Conservation (phyloP, 2,888 invertebrate genomes). For the Leptopilina myrica region DNA sequence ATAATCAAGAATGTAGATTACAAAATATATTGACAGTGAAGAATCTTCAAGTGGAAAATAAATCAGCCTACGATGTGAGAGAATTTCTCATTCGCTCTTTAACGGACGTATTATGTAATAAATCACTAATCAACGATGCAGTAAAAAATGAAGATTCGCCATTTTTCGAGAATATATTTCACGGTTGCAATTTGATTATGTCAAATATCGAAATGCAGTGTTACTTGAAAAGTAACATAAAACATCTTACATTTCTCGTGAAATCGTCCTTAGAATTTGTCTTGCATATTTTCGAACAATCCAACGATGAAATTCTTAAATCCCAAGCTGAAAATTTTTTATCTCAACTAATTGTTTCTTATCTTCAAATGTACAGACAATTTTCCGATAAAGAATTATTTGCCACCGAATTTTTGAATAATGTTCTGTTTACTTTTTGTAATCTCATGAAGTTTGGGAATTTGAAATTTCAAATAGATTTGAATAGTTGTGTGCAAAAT, state of each 20-base stretch:
- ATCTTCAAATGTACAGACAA: slow-evolving; percentile 35
- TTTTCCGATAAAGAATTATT: slow-evolving; percentile 24
- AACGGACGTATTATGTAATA: slow-evolving; percentile 11
- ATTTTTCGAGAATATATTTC: slow-evolving; percentile 26
- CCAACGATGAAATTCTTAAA: background rate
- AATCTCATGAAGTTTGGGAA: slow-evolving; percentile 1
- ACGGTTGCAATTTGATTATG: slow-evolving; percentile 14
- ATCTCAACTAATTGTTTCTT: background rate
- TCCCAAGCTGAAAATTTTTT: background rate
- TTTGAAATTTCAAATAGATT: background rate
- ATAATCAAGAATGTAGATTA: slow-evolving; percentile 35
- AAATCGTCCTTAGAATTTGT: slow-evolving; percentile 11
- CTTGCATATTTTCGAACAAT: background rate
- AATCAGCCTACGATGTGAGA: slow-evolving; percentile 27
- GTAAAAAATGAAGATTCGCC: slow-evolving; percentile 4
- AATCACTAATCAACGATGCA: background rate
- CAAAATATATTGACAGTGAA: slow-evolving; percentile 27
- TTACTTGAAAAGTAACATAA: slow-evolving; percentile 30
- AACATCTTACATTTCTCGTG: background rate
- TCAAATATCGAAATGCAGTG: slow-evolving; percentile 18
- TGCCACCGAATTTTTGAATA: slow-evolving; percentile 3
- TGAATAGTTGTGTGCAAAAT: slow-evolving; percentile 12
- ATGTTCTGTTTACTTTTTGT: background rate
- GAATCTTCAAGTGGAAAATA: slow-evolving; percentile 26
- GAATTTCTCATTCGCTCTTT: slow-evolving; percentile 27